Percentiles rank a stretch among this genome's conserved stretches.
phyloP scores from a whole-genome alignment of 2,888 invertebrate species.

The Scelioninae gen. 1 region DNA sequence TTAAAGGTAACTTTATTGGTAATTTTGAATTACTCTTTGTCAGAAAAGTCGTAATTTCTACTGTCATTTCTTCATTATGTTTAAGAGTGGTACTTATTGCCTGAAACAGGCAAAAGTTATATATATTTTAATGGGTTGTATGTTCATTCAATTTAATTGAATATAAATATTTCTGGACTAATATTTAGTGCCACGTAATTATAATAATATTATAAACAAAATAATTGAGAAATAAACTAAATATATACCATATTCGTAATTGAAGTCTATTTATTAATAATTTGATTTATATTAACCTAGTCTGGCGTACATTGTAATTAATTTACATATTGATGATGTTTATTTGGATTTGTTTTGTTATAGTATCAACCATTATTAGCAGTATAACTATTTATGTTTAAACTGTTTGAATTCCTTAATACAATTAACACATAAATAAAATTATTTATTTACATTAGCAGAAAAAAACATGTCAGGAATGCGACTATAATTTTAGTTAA shows the following conservation, averaged over 20 bases:
- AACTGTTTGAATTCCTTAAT: background rate
- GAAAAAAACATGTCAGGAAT: too few relatives aligned
- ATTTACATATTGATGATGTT: background rate
- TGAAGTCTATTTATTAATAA: constrained; percentile 1
- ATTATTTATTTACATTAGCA: background rate
- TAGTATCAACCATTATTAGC: background rate
- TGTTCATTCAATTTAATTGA: background rate
- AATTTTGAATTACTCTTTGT: constrained; percentile 24
- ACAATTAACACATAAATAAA: background rate
- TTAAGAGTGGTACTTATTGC: constrained; percentile 5
- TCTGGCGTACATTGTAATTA: background rate
- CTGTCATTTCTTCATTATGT: constrained; percentile 2
- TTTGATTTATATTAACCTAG: background rate
- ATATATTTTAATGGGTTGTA: background rate
- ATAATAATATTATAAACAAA: background rate
- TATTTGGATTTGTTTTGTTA: background rate
- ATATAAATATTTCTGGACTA: too few relatives aligned
- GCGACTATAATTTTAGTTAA: too few relatives aligned
- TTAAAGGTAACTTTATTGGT: constrained; percentile 22
- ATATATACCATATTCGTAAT: background rate
- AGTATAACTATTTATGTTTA: background rate
- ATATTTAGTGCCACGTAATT: background rate
- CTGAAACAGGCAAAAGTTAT: background rate
- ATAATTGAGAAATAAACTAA: background rate
- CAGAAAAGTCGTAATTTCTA: background rate